phyloP scores from a whole-genome alignment of 1,140 invertebrate species.

The Mactra quadrangularis region DNA sequence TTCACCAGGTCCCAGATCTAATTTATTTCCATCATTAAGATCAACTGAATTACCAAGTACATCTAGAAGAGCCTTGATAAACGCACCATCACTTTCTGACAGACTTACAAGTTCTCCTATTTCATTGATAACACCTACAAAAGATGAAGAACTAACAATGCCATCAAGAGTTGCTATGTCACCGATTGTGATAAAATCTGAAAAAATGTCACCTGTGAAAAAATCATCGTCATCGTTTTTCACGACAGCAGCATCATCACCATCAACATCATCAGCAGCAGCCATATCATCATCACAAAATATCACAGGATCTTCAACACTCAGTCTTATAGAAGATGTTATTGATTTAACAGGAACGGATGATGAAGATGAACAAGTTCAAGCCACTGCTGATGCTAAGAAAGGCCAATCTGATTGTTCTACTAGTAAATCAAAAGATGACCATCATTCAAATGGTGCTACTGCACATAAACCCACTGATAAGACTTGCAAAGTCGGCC shows the following conservation, averaged over 20 bases:
- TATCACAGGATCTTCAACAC: neutral
- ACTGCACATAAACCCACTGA: too few species aligned
- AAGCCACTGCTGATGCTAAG: neutral
- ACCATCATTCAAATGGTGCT: neutral
- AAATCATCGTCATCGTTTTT: neutral
- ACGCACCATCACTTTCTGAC: too few species aligned
- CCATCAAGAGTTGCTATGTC: too few species aligned
- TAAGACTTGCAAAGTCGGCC: too few species aligned
- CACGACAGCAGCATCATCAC: neutral
- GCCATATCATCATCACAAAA: neutral
- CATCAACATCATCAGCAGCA: neutral
- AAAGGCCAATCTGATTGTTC: neutral
- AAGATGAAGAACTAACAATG: too few species aligned
- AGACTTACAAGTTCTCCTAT: too few species aligned
- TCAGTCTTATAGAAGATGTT: neutral
- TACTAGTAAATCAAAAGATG: neutral
- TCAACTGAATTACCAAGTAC: too few species aligned
- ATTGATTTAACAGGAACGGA: conserved; percentile 18
- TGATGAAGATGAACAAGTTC: conserved; percentile 1
- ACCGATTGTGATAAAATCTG: too few species aligned
- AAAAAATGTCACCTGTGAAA: too few species aligned
- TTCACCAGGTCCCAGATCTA: neutral
- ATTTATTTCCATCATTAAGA: neutral
- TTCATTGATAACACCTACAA: too few species aligned
- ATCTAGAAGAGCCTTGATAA: too few species aligned